phyloP scores from a whole-genome alignment of 1,140 invertebrate genomes.

The Drosophila paulistorum region DNA sequence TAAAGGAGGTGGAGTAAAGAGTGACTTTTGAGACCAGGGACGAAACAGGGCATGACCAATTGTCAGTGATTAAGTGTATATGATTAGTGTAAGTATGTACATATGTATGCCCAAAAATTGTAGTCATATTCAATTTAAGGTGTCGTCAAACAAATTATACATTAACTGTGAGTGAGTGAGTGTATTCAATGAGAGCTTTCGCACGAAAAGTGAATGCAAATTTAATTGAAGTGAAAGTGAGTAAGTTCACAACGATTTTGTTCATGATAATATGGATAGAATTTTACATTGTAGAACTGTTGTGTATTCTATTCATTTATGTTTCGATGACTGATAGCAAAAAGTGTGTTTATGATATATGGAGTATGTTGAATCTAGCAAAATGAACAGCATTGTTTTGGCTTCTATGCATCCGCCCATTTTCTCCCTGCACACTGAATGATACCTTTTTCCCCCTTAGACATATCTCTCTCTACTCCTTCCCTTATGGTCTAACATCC shows the following conservation, averaged over 20 bases:
- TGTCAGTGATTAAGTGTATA: constrained; percentile 2
- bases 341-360: too few species aligned
- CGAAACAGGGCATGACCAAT: constrained; percentile 21
- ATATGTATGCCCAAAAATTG: neutral
- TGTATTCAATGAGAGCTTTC: neutral
- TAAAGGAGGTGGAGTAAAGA: neutral
- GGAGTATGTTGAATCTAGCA: neutral
- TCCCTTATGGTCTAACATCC: constrained; percentile 42
- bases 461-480: too few species aligned
- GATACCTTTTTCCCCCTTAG: neutral
- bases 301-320: too few species aligned
- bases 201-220: neutral
- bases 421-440: too few species aligned
- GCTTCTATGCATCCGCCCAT: too few species aligned
- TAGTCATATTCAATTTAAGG: constrained; percentile 1
- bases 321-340: too few species aligned
- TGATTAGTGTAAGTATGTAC: neutral
- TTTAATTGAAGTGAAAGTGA: too few species aligned
- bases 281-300: too few species aligned
- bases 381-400: neutral
- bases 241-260: too few species aligned
- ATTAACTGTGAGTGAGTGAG: neutral
- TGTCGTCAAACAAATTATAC: neutral
- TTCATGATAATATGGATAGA: too few species aligned
- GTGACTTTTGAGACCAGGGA: neutral